Evolutionary conservation across 2,797 vertebrate species (phyloP), one percentile per base, ranked within the genome.

Genomic region (Etheostoma nigrum): DNA sequence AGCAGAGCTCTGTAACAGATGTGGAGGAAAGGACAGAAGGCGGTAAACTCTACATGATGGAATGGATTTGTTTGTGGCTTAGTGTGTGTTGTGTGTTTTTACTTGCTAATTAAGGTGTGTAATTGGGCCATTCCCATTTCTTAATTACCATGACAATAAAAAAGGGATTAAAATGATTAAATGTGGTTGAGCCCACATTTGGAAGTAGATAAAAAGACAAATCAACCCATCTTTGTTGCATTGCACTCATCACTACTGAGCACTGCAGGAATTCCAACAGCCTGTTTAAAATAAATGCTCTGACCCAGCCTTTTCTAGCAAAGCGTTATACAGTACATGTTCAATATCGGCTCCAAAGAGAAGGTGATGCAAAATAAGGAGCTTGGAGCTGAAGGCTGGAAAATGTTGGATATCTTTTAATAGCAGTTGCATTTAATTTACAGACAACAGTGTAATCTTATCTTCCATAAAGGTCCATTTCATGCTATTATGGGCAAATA

Each of bases 1-100:
- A 95, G 91, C 89, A 93, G 90, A 86, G 91, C 54, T 48, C 66
- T 52, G 77, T 23, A 72, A 78, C 75, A 78, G 78, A 80, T 59
- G 78, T 82, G 65, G 54, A 57, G 76, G 73, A 7, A 18, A 14
- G 57, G 59, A 54, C 55, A 23, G 72, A 81, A 78, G 74, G 72
- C 42, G 12, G 23, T 42, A 66, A 75, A 61, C 62, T 30, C 53
- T 48, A 58, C 58, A 45, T 65, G 63, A 73, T 63, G 61, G 59
- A 27, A 62, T 44, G 55, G 51, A 65, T 78, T 49, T 72, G 69
- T 84, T 55, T 67, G 76, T 21, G 51, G 16, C 8, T 75, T 47
- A 27, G 40, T 78, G 69, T 75, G 30, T 48, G 33, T 48, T 72
- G 64, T 83, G 40, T 74, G 45, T 75, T 57, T 86, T 76, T 72